Evolutionary conservation across 1,140 invertebrate genomes (phyloP), one percentile per base, ranked within the genome.

Genomic region (Cepaea nemoralis): DNA sequence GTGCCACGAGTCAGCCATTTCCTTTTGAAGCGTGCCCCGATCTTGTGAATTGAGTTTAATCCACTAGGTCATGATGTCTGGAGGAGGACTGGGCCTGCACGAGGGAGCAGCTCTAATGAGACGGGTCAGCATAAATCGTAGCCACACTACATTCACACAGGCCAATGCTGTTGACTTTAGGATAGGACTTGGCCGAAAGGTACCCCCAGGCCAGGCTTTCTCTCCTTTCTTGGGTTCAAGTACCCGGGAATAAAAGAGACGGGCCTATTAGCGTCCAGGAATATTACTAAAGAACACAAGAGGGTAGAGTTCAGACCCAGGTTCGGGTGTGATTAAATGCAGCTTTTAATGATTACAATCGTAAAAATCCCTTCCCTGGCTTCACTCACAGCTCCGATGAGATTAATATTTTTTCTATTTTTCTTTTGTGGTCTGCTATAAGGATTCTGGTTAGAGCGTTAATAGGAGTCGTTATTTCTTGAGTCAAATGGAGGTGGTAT

Each of bases 281-380:
- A 16, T 10, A 63, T 31, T 63, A 63, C 33, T 63, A 63, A 31
- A 63, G 59, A 63, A 31, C 2, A 31, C 59, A 2, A 63, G 59
- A 31, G 27, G 59, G 27, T 31, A 31, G 59, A 31, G 59, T 63
- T 63, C 59, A 63, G 6, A 10, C 59, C n/a, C 16, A 8, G n/a
- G 59, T 63, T 63, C n/a, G n/a, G n/a, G n/a, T 63, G 59, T 63
- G 59, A 63, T 27, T 63, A 63, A 63, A 63, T 63, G 59, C 59
- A 63, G n/a, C 59, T 63, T 63, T 31, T 31, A 63, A 31, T 63
- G 59, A 63, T 63, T 63, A 63, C n/a, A 63, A 27, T 63, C 27
- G 59, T 63, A 27, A 31, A 63, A 63, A 63, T 63, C 59, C 59
- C 59, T 6, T 63, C 8, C 27, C n/a, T 63, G n/a, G n/a, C 59